phyloP scores from a whole-genome alignment of 2,888 invertebrate species.

The Bellardia pandia region DNA sequence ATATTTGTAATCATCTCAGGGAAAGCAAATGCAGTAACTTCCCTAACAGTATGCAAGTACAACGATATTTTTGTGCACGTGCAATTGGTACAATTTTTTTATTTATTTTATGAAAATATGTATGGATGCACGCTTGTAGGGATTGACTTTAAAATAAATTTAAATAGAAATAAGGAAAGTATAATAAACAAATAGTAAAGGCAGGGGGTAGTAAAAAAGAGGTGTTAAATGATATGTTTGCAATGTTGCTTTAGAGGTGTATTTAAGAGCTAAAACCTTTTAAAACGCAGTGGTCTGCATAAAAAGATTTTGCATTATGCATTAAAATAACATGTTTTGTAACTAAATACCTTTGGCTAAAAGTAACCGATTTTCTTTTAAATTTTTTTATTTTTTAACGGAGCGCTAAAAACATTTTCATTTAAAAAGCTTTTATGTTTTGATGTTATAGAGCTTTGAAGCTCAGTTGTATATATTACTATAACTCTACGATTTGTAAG shows the following conservation, averaged over 20 bases:
- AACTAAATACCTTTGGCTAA: no score
- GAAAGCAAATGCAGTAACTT: neutral
- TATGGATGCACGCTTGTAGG: neutral
- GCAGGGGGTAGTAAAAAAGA: neutral
- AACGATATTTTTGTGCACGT: conserved; percentile 1
- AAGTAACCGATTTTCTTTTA: no score
- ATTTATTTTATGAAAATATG: conserved; percentile 15
- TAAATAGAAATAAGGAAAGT: neutral
- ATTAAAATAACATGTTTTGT: no score
- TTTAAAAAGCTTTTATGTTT: no score
- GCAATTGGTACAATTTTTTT: neutral
- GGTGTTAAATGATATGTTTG: neutral
- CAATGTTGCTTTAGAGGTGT: neutral
- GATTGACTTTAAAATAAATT: neutral
- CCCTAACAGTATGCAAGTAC: neutral
- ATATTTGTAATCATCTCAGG: conserved; percentile 6
- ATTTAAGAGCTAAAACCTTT: no score
- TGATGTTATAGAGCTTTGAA: no score
- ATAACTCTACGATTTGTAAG: no score
- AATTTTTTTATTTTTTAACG: no score
- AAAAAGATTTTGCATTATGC: neutral
- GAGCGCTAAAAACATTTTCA: no score
- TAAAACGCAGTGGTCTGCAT: no score
- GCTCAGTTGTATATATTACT: no score
- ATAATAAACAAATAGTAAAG: neutral